Evolutionary conservation across 2,888 invertebrate species (phyloP).

Genomic region (Tipula vernalis): DNA sequence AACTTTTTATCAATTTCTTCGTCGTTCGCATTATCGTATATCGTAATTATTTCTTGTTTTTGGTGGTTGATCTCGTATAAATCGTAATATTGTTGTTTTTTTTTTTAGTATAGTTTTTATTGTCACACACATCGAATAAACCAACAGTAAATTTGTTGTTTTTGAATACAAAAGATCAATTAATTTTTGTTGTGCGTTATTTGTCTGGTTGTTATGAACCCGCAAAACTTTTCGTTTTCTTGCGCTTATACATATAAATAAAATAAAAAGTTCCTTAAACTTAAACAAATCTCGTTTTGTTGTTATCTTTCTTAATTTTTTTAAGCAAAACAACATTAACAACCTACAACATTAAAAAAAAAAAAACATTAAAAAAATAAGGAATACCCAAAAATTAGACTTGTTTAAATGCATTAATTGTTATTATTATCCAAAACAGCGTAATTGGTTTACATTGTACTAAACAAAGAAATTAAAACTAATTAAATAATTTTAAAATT

Average conservation of each 20-base stretch:
- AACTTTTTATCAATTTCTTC: background rate
- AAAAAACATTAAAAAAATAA: background rate
- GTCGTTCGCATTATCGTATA: background rate
- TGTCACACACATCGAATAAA: background rate
- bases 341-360: background rate
- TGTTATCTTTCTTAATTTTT: background rate
- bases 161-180: background rate
- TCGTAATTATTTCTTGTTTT: background rate
- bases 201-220: background rate
- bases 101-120: background rate
- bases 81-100: background rate
- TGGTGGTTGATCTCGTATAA: background rate
- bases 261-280: background rate
- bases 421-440: background rate
- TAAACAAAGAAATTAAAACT: background rate
- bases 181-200: background rate
- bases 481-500: background rate
- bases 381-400: background rate
- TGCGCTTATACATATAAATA: background rate
- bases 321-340: background rate
- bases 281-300: background rate
- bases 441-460: background rate
- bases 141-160: background rate
- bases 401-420: background rate
- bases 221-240: background rate